A percentile compares a stretch with the other conserved stretches of the same genome.
Evolutionary conservation across 2,113 vertebrate genomes (phyloP).

Genomic region (Micromys minutus): DNA sequence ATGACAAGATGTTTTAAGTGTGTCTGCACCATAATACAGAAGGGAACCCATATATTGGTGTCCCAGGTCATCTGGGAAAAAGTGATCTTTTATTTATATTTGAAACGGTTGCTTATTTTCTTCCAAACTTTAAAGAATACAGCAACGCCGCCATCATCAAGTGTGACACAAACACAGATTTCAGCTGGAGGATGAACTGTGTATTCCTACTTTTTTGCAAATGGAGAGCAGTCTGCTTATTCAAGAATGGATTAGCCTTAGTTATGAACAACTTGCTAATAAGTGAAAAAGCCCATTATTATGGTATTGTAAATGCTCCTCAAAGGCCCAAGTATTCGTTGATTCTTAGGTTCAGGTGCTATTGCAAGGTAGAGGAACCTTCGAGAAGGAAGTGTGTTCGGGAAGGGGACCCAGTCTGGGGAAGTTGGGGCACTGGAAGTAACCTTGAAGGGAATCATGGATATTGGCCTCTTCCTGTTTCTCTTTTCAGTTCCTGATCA

Average conservation of each 20-base stretch:
- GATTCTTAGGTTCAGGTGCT: background rate
- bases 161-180: background rate
- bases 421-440: background rate
- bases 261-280: background rate
- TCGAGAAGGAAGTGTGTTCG: background rate
- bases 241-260: background rate
- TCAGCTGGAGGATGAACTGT: background rate
- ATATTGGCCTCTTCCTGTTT: background rate
- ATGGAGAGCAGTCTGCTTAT: background rate
- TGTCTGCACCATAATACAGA: background rate
- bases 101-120: background rate
- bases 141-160: background rate
- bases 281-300: background rate
- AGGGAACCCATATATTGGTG: background rate
- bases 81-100: background rate
- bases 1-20: background rate
- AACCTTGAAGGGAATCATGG: background rate
- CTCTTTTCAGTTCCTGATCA: background rate
- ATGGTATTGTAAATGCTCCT: background rate
- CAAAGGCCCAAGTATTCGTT: background rate
- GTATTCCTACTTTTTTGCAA: background rate
- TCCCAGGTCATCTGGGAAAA: background rate
- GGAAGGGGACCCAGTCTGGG: background rate
- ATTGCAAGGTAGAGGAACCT: background rate
- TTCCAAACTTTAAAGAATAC: background rate